Percentiles rank a stretch among this genome's conserved stretches.
These are phyloP conservation scores for Erythrocercus mccallii DNA, from an alignment of 2,113 vertebrate species.

Conservation along the genomic window DNA sequence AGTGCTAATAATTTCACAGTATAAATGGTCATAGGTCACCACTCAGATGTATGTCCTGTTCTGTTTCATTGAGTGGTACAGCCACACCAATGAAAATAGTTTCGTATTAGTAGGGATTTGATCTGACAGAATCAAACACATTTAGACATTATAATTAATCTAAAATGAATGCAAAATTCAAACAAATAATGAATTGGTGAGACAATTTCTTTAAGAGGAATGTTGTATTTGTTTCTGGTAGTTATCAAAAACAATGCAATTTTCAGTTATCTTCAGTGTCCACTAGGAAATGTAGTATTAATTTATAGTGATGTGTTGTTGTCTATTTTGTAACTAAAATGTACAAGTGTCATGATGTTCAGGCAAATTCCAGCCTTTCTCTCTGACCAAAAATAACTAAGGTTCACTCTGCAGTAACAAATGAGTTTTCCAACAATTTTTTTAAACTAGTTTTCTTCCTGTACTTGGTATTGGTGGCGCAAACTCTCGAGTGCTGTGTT, in stretches of 20 bases:
- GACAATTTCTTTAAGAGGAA: background rate
- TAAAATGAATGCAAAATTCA: background rate
- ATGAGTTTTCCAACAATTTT: background rate
- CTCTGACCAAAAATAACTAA: background rate
- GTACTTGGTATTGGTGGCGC: background rate
- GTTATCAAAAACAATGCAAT: background rate
- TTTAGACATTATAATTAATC: background rate
- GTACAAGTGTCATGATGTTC: fast-evolving
- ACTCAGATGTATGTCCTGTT: background rate
- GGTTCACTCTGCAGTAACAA: background rate
- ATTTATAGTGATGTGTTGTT: background rate
- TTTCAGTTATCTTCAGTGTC: background rate
- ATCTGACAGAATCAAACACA: background rate
- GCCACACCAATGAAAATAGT: background rate
- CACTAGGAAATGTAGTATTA: background rate
- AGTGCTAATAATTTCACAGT: background rate
- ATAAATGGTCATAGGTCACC: background rate
- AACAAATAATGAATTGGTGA: background rate
- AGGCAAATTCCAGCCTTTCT: background rate
- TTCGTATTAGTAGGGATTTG: background rate
- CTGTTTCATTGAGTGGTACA: background rate
- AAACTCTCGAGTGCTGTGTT: fast-evolving
- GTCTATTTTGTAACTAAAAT: background rate
- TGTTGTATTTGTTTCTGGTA: background rate
- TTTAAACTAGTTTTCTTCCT: background rate